A percentile compares a stretch with the other conserved stretches of the same genome.
Conservation (phyloP, 1,140 invertebrate species). For the Trachymyrmex septentrionalis region DNA sequence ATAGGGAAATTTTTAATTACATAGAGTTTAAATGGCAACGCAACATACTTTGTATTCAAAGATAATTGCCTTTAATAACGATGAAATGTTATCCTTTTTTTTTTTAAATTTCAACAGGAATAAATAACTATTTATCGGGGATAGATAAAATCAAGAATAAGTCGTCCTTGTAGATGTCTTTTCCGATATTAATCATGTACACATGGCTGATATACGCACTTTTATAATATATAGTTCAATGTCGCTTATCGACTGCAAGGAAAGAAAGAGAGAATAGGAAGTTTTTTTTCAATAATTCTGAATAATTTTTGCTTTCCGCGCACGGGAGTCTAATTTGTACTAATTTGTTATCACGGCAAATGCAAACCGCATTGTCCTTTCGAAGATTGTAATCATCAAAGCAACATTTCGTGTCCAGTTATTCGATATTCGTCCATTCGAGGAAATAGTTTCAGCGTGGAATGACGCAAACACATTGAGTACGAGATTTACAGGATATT, state of each 20-base stretch:
- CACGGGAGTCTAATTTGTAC: background rate
- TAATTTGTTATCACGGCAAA: background rate
- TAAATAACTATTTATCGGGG: background rate
- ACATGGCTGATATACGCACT: too few species aligned
- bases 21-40: background rate
- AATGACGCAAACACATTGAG: background rate
- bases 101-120: background rate
- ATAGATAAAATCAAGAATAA: background rate
- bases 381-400: background rate
- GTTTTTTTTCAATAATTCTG: background rate
- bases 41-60: background rate
- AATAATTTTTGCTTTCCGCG: background rate
- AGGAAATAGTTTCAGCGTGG: background rate
- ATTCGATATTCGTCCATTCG: background rate
- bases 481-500: background rate
- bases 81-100: background rate
- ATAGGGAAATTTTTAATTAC: slow-evolving; percentile 30
- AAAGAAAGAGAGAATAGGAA: background rate
- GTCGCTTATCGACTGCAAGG: background rate
- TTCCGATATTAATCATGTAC: too few species aligned
- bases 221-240: too few species aligned
- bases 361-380: background rate
- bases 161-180: too few species aligned
- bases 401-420: background rate
- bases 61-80: slow-evolving; percentile 26